Conservation (phyloP, 2,113 vertebrate genomes). For the Gambusia holbrooki region DNA sequence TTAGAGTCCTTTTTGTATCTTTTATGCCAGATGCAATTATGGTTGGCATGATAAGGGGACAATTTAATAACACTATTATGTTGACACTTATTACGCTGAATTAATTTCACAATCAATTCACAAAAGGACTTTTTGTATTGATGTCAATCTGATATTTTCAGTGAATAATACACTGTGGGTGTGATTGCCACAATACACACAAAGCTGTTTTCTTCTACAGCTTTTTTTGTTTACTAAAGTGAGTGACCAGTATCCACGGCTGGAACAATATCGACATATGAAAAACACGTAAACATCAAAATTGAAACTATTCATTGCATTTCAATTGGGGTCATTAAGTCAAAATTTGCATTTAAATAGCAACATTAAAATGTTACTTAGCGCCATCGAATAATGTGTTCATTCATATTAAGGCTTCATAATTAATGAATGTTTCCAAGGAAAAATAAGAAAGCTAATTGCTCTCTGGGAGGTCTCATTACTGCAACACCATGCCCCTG, state of each 20-base stretch:
- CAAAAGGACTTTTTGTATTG: slow-evolving; percentile 28
- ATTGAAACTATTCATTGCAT: slow-evolving; percentile 65
- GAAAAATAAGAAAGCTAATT: slow-evolving; percentile 64
- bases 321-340: slow-evolving; percentile 71
- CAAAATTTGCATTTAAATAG: slow-evolving; percentile 81
- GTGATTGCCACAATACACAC: slow-evolving; percentile 13
- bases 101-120: slow-evolving; percentile 24
- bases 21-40: slow-evolving; percentile 19
- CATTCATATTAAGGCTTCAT: slow-evolving; percentile 67
- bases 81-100: slow-evolving; percentile 20
- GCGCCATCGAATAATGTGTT: slow-evolving; percentile 67
- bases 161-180: slow-evolving; percentile 19
- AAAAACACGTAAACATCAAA: slow-evolving; percentile 60
- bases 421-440: slow-evolving; percentile 72
- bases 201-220: slow-evolving; percentile 4
- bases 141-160: slow-evolving; percentile 23
- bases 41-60: background rate
- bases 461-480: slow-evolving; percentile 64
- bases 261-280: slow-evolving; percentile 41
- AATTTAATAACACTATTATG: slow-evolving; percentile 35
- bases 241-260: slow-evolving; percentile 35
- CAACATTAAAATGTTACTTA: slow-evolving; percentile 70
- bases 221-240: slow-evolving; percentile 13
- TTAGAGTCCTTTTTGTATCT: slow-evolving; percentile 15
- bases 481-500: slow-evolving; percentile 24